A percentile compares a stretch with the other conserved stretches of the same genome.
These are phyloP conservation scores for Alauda arvensis DNA, from an alignment of 2,797 vertebrate species.

Conservation along the genomic window DNA sequence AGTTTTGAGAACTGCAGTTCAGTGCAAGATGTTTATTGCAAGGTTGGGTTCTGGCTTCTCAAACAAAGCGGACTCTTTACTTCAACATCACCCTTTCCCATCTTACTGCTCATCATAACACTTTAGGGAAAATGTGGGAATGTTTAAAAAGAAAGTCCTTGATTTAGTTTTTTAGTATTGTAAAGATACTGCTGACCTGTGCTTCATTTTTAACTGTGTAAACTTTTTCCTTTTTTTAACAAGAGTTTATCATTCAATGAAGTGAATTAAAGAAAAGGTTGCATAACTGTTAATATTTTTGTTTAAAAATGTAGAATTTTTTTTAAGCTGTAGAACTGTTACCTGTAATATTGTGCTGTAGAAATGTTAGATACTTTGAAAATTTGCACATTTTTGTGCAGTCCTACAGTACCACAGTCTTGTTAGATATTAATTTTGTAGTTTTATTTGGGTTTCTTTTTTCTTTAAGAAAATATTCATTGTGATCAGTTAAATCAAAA, in stretches of 20 bases:
- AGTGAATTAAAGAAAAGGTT: constrained; percentile 81
- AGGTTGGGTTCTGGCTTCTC: constrained; percentile 73
- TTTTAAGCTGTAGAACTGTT: constrained; percentile 91
- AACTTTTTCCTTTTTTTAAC: constrained; percentile 87
- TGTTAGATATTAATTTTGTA: constrained; percentile 65
- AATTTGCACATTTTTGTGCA: constrained; percentile 83
- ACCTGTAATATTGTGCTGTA: constrained; percentile 84
- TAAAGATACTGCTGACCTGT: constrained; percentile 96
- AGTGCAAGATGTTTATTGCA: constrained; percentile 74
- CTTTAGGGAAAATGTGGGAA: constrained; percentile 78
- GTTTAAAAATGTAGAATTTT: constrained; percentile 77
- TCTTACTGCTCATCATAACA: constrained; percentile 83
- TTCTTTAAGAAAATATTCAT: constrained; percentile 73
- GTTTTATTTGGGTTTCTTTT: constrained; percentile 57
- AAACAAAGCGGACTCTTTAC: constrained; percentile 77
- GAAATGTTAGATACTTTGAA: constrained; percentile 73
- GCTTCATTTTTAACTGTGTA: constrained; percentile 95
- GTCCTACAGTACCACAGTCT: constrained; percentile 71
- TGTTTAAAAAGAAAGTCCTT: constrained; percentile 85
- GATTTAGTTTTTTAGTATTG: constrained; percentile 99
- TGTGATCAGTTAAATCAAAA: constrained; percentile 77
- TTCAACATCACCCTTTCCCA: constrained; percentile 78
- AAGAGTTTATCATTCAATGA: constrained; percentile 84
- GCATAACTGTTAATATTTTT: constrained; percentile 81
- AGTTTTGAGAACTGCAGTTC: constrained; percentile 74